Conservation (phyloP, 2,888 invertebrate genomes). For the Apoda limacodes region DNA sequence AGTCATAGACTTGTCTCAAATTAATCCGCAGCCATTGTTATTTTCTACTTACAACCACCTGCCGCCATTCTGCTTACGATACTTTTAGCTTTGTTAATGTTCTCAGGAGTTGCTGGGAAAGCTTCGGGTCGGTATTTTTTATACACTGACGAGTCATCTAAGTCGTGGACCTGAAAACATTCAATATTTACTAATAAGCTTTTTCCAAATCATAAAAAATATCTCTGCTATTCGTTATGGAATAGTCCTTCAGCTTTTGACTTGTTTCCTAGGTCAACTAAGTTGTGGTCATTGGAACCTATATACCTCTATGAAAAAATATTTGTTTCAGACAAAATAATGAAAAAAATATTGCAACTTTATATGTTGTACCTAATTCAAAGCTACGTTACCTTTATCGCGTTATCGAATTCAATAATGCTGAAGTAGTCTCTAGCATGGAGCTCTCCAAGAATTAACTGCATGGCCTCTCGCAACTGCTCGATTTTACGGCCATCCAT, state of each 20-base stretch:
- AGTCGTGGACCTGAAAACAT: constrained; percentile 56
- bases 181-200: too few relatives aligned
- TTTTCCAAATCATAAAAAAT: too few relatives aligned
- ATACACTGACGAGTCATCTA: constrained; percentile 63
- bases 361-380: too few relatives aligned
- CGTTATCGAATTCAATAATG: constrained; percentile 74
- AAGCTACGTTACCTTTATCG: constrained; percentile 43
- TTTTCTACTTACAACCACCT: constrained; percentile 49
- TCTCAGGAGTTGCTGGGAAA: constrained; percentile 60
- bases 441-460: constrained; percentile 73
- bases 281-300: too few relatives aligned
- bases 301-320: too few relatives aligned
- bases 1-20: too few relatives aligned
- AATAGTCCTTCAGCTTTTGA: too few relatives aligned
- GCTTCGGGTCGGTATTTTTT: too few relatives aligned
- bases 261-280: too few relatives aligned
- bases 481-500: constrained; percentile 77
- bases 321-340: too few relatives aligned
- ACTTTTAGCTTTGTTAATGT: constrained; percentile 71
- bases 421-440: constrained; percentile 74
- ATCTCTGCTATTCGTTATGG: too few relatives aligned
- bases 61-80: constrained; percentile 67
- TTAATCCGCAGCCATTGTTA: background rate
- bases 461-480: constrained; percentile 76
- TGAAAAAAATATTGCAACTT: too few relatives aligned